Conservation (phyloP, 2,797 vertebrate species). For the Epinephelus awoara region DNA sequence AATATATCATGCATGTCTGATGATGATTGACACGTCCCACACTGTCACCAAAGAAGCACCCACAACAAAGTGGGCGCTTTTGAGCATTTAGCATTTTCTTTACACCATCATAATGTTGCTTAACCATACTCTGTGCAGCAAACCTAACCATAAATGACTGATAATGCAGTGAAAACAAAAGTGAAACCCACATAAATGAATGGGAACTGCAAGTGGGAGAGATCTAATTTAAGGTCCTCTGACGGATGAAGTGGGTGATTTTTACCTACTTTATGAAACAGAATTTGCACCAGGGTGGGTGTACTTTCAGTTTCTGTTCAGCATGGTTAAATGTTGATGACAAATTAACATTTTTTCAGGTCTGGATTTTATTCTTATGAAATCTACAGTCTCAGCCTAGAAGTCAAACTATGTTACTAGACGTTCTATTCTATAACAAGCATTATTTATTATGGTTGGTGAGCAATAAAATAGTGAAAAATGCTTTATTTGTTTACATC, state of each 20-base stretch:
- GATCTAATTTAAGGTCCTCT: constrained; percentile 35
- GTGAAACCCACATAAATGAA: constrained; percentile 18
- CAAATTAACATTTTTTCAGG: not conserved
- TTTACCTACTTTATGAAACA: constrained; percentile 15
- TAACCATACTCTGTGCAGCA: not conserved
- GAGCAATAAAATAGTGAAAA: not conserved
- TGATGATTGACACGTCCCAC: not conserved
- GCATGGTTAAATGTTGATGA: not conserved
- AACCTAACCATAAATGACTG: constrained; percentile 8
- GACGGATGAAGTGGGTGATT: constrained; percentile 47
- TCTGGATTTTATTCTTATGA: not conserved
- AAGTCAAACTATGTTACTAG: not conserved
- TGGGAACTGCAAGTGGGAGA: constrained; percentile 24
- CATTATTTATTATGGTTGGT: not conserved
- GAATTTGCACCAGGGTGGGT: constrained; percentile 11
- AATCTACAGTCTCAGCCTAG: not conserved
- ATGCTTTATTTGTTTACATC: not conserved
- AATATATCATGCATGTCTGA: not conserved
- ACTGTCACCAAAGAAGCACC: constrained; percentile 7
- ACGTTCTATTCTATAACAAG: not conserved
- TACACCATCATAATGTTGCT: not conserved
- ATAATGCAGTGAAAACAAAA: constrained; percentile 19
- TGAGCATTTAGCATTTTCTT: not conserved
- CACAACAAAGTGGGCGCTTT: not conserved
- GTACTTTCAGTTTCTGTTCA: not conserved